Percentiles rank a stretch among this genome's conserved stretches.
Conservation (phyloP, 2,113 vertebrate species). For the Chaenogobius annularis region DNA sequence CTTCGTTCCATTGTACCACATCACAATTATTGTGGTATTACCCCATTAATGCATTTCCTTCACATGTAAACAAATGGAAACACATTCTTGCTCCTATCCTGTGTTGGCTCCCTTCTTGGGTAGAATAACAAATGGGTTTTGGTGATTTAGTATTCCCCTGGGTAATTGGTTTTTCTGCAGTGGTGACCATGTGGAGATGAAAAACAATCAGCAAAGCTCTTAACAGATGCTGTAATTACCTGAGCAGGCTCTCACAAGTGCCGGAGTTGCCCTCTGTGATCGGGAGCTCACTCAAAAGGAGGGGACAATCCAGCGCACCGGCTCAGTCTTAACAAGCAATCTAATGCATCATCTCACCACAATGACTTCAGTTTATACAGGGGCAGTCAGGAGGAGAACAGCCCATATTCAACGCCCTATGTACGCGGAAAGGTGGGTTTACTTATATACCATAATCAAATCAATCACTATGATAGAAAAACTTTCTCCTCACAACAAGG, state of each 20-base stretch:
- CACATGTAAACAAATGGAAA: constrained; percentile 38
- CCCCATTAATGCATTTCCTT: constrained; percentile 28
- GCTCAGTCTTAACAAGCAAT: constrained; percentile 40
- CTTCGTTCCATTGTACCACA: constrained; percentile 6
- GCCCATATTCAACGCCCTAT: background rate
- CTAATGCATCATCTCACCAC: constrained; percentile 26
- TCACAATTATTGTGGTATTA: constrained; percentile 3
- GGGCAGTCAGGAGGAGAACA: background rate
- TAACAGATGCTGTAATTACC: constrained; percentile 84
- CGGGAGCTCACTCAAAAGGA: constrained; percentile 42
- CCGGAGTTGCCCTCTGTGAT: constrained; percentile 45
- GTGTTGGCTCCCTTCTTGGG: constrained; percentile 52
- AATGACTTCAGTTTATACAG: constrained; percentile 3
- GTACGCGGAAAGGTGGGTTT: background rate
- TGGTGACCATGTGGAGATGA: constrained; percentile 82
- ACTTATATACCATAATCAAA: background rate
- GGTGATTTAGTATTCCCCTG: constrained; percentile 69
- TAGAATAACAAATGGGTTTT: constrained; percentile 64
- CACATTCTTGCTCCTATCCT: constrained; percentile 28
- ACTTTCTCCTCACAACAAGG: no score
- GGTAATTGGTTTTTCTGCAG: constrained; percentile 82
- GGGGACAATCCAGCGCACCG: constrained; percentile 34
- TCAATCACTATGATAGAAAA: no score
- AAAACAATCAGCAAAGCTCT: constrained; percentile 79
- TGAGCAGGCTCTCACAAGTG: constrained; percentile 66